Evolutionary conservation across 1,140 invertebrate genomes (phyloP).

Genomic region (Hyphantria cunea): DNA sequence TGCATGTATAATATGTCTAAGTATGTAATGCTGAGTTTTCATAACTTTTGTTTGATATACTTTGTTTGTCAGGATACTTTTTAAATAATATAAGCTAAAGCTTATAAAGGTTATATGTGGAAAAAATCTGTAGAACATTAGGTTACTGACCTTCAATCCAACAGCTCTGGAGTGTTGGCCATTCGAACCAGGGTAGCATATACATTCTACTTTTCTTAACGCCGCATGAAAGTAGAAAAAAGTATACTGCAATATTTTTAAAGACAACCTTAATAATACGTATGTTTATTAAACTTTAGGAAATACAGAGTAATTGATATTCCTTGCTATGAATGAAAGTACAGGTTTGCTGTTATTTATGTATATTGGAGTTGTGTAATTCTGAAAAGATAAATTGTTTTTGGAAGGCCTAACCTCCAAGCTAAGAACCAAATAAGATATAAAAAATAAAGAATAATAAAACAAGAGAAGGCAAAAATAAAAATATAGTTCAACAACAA

Average conservation of each 20-base stretch:
- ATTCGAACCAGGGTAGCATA: conserved; percentile 6
- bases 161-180: conserved; percentile 5
- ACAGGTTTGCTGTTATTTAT: too few relatives aligned
- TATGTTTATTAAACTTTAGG: too few relatives aligned
- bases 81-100: not conserved
- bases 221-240: conserved; percentile 2
- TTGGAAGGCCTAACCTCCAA: too few relatives aligned
- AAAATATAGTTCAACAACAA: too few relatives aligned
- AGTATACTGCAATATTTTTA: conserved; percentile 3
- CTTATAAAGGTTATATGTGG: not conserved
- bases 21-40: not conserved
- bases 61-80: not conserved
- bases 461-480: too few relatives aligned
- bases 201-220: conserved; percentile 4
- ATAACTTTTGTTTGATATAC: not conserved
- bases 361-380: too few relatives aligned
- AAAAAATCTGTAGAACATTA: not conserved
- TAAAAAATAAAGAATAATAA: too few relatives aligned
- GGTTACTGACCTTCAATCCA: conserved; percentile 3
- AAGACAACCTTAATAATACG: too few relatives aligned
- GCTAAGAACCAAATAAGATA: too few relatives aligned
- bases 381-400: too few relatives aligned
- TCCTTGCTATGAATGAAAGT: too few relatives aligned
- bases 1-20: not conserved
- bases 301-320: too few relatives aligned